Evolutionary conservation across 2,113 vertebrate genomes (phyloP).

Genomic region (Calidris pygmaea): DNA sequence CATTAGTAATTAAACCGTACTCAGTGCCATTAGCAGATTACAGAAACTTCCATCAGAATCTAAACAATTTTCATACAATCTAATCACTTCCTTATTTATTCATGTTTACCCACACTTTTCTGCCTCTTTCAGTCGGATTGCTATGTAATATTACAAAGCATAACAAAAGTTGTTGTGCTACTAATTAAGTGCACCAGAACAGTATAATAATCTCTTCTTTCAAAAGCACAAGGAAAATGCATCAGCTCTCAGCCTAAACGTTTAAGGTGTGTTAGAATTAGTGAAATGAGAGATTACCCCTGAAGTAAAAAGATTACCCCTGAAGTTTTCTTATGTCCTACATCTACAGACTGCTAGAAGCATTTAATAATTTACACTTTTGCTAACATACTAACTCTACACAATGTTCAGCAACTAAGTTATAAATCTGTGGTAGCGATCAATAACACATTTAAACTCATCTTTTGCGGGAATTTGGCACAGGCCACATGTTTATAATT

Average conservation of each 20-base stretch:
- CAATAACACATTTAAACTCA: background rate
- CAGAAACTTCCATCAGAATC: conserved; percentile 43
- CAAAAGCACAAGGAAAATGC: background rate
- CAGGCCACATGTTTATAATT: background rate
- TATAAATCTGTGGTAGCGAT: background rate
- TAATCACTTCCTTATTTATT: conserved; percentile 55
- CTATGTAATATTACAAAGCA: conserved; percentile 22
- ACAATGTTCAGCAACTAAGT: background rate
- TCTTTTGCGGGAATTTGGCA: background rate
- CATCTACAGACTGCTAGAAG: background rate
- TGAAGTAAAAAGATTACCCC: background rate
- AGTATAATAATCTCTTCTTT: background rate
- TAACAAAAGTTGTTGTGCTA: conserved; percentile 5
- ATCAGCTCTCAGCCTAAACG: background rate
- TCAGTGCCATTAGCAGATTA: conserved; percentile 43
- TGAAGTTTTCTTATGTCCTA: background rate
- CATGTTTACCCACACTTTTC: conserved; percentile 14
- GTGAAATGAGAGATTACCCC: background rate
- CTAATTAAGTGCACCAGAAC: background rate
- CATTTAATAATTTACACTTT: background rate
- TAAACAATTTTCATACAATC: conserved; percentile 49
- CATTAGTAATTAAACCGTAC: conserved; percentile 53
- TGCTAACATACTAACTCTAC: background rate
- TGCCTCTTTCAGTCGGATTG: background rate
- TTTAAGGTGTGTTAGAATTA: background rate